Percentiles rank a stretch among this genome's conserved stretches.
Conservation (phyloP, 2,113 vertebrate species). For the Erythrocebus patas region DNA sequence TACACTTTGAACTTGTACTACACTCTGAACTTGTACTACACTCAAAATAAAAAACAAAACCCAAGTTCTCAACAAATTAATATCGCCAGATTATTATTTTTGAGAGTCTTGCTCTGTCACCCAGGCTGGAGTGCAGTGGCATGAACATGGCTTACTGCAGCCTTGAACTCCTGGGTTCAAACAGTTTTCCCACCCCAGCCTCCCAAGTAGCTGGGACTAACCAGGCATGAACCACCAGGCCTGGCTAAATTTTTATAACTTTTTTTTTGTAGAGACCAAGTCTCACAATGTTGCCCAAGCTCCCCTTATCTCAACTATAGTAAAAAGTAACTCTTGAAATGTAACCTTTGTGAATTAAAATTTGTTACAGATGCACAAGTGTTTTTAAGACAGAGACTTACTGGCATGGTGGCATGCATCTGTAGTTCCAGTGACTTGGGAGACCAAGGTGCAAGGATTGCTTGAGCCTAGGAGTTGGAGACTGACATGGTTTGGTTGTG, state of each 20-base stretch:
- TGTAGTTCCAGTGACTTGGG: background rate
- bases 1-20: background rate
- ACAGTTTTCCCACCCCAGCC: no score
- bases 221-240: no score
- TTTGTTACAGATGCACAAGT: background rate
- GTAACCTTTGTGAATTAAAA: background rate
- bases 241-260: no score
- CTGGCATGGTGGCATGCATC: background rate
- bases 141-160: no score
- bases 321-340: background rate
- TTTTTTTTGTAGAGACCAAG: no score
- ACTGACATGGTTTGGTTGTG: background rate
- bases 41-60: background rate
- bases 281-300: no score
- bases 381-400: background rate
- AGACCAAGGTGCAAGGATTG: background rate
- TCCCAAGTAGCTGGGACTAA: no score
- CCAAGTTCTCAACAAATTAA: background rate
- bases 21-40: background rate
- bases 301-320: background rate
- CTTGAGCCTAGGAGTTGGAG: background rate
- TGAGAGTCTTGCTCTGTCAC: no score
- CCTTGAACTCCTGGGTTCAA: no score
- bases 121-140: no score
- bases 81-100: background rate